phyloP scores from a whole-genome alignment of 37 sponge, comb jelly and placozoan genomes.

The Cladorhizidae sp. region DNA sequence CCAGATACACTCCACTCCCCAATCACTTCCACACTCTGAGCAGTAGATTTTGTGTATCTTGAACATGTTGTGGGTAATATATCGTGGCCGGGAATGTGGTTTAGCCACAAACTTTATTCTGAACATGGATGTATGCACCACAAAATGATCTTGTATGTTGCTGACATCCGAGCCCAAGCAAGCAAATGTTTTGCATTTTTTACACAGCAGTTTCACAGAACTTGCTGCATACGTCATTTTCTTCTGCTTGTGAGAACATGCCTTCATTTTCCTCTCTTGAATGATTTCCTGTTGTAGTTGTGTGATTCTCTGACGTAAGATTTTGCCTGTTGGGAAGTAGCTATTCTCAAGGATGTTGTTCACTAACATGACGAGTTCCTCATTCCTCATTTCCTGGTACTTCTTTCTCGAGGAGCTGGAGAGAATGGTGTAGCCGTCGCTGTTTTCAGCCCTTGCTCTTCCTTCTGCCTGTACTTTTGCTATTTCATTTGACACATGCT shows the following conservation, averaged over 20 bases:
- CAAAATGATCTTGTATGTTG: constrained; percentile 1
- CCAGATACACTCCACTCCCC: constrained; percentile 60
- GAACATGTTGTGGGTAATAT: not conserved
- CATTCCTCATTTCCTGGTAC: constrained; percentile 23
- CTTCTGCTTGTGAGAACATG: not conserved
- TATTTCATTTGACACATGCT: constrained; percentile 76
- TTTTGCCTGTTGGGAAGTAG: constrained; percentile 8
- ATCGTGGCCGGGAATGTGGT: not conserved
- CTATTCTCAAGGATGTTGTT: constrained; percentile 4
- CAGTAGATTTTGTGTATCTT: constrained; percentile 61
- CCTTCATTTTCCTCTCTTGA: not conserved
- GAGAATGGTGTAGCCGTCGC: constrained; percentile 33
- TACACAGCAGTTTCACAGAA: constrained; percentile 34
- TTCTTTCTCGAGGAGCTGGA: constrained; percentile 17
- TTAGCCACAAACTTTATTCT: not conserved
- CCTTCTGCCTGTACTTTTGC: constrained; percentile 76
- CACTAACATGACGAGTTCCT: constrained; percentile 14
- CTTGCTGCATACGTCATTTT: constrained; percentile 1
- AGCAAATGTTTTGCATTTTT: constrained; percentile 53
- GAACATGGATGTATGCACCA: constrained; percentile 47
- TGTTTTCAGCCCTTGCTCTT: constrained; percentile 67
- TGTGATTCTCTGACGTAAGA: not conserved
- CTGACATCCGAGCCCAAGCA: constrained; percentile 53
- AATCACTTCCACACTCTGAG: constrained; percentile 42
- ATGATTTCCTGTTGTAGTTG: constrained; percentile 5